These are phyloP conservation scores for Prinia subflava DNA, from an alignment of 2,113 vertebrate species.

Conservation along the genomic window DNA sequence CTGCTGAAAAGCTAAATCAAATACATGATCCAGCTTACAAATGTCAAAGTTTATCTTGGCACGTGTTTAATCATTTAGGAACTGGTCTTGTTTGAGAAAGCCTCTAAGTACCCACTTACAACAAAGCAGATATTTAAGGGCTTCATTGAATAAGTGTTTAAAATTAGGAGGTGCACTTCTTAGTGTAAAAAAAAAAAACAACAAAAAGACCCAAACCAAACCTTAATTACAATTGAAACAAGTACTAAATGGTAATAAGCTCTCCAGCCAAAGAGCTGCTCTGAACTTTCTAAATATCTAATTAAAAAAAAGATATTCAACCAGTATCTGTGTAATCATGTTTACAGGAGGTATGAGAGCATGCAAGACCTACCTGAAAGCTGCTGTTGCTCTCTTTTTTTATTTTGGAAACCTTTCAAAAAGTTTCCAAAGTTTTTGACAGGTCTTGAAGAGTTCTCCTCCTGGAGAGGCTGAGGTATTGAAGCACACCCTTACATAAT, in stretches of 20 bases:
- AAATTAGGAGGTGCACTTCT: neutral
- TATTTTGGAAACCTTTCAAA: neutral
- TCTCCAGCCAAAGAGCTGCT: neutral
- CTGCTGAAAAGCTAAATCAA: neutral
- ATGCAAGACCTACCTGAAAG: neutral
- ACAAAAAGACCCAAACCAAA: neutral
- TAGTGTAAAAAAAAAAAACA: neutral
- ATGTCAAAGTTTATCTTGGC: neutral
- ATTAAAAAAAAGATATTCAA: neutral
- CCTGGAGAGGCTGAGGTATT: neutral
- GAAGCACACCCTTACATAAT: neutral
- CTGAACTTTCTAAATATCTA: neutral
- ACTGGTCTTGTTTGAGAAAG: neutral
- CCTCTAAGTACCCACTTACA: neutral
- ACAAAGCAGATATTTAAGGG: neutral
- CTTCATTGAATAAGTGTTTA: neutral
- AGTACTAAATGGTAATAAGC: neutral
- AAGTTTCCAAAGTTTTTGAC: neutral
- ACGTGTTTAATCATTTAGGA: neutral
- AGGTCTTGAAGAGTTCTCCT: neutral
- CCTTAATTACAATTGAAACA: neutral
- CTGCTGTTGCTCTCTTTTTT: neutral
- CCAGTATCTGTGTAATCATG: neutral
- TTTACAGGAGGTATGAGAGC: neutral
- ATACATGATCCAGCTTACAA: neutral